Evolutionary conservation across 2,888 invertebrate species (phyloP).

Genomic region (Adelognathus sp.): DNA sequence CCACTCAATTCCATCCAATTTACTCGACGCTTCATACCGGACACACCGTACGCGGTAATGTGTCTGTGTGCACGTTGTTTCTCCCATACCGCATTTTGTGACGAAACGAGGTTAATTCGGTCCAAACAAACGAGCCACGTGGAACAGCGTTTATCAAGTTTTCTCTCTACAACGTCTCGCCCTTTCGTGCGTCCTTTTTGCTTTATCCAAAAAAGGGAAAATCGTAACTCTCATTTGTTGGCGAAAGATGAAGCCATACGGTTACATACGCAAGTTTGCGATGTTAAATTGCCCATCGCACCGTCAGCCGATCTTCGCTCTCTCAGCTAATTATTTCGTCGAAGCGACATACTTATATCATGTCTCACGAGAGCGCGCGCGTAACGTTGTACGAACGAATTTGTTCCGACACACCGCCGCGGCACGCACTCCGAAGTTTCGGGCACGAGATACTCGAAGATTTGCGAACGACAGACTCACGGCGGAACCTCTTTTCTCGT

Average conservation of each 20-base stretch:
- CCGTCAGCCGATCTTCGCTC: slow-evolving; percentile 10
- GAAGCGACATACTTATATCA: slow-evolving; percentile 46
- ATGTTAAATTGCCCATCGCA: slow-evolving; percentile 33
- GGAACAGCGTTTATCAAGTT: not conserved
- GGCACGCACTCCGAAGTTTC: not conserved
- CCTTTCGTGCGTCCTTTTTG: not conserved
- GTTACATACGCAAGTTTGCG: slow-evolving; percentile 6
- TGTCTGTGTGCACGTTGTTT: not conserved
- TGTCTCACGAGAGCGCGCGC: too few relatives aligned
- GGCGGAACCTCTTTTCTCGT: slow-evolving; percentile 25
- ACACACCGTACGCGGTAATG: too few relatives aligned
- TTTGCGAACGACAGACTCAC: slow-evolving; percentile 52
- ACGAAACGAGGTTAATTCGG: slow-evolving; percentile 6
- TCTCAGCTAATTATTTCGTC: slow-evolving; percentile 56
- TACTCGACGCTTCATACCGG: not conserved
- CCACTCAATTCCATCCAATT: slow-evolving; percentile 57
- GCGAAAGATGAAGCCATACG: slow-evolving; percentile 33
- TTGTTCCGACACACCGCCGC: not conserved
- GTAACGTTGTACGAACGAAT: slow-evolving; percentile 10
- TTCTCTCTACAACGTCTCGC: not conserved
- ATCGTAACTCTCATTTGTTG: slow-evolving; percentile 3
- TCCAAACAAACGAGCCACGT: not conserved
- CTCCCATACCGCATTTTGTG: not conserved
- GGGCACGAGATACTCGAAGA: slow-evolving; percentile 51
- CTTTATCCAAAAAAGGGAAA: not conserved